A percentile compares a stretch with the other conserved stretches of the same genome.
These are phyloP conservation scores for Leucoraja erinaceus DNA, from an alignment of 2,113 vertebrate species.

Conservation along the genomic window DNA sequence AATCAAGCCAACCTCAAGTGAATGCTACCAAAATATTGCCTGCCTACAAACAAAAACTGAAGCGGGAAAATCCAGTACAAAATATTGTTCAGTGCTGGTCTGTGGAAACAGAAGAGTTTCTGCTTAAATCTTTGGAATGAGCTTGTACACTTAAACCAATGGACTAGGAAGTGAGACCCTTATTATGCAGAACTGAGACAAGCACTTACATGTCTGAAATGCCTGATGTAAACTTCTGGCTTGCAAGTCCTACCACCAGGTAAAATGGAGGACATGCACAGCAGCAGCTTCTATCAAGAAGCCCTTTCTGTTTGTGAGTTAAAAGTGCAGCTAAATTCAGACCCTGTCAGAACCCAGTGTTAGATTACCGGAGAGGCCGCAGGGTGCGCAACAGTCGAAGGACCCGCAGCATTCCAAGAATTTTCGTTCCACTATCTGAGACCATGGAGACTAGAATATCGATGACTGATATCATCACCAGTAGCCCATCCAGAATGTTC, in stretches of 20 bases:
- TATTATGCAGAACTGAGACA: background rate
- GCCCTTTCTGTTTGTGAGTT: background rate
- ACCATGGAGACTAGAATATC: slow-evolving; percentile 92
- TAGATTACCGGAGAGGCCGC: slow-evolving; percentile 74
- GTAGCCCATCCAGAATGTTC: slow-evolving; percentile 90
- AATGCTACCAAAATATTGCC: no score
- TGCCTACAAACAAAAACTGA: no score
- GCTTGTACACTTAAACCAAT: background rate
- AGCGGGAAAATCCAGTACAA: no score
- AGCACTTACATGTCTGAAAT: background rate
- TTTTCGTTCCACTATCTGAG: slow-evolving; percentile 87
- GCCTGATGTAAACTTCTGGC: background rate
- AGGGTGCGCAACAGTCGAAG: slow-evolving; percentile 85
- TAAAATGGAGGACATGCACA: background rate
- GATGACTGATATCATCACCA: slow-evolving; percentile 90
- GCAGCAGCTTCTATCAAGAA: no score
- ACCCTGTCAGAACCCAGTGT: background rate
- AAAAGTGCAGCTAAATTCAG: background rate
- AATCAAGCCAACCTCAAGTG: no score
- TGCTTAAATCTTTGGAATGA: background rate
- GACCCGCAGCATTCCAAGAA: slow-evolving; percentile 90
- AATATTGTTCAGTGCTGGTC: no score
- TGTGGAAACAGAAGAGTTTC: background rate
- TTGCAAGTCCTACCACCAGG: background rate
- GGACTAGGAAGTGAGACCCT: background rate